Base-by-base conservation (phyloP, 2,888 invertebrate species). In the Leucophora obtusa region DNA sequence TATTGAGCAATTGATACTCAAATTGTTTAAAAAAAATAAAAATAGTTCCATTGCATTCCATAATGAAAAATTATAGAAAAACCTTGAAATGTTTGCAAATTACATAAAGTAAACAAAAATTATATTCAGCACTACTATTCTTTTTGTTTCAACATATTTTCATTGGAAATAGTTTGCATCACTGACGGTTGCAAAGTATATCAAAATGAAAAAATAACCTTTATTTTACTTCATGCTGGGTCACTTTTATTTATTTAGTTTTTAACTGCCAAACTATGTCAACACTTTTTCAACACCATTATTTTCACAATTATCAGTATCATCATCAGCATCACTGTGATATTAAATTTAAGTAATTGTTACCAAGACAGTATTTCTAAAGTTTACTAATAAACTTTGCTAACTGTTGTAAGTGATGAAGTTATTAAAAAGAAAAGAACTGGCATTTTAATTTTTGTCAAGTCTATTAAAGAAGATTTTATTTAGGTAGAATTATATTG, bases 181-280 rank as follows among this genome's bases (percentile, higher is more conserved):
- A 38, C 38, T 38, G 11, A 11, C 38, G 2, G 2, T 38, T 14
- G 14, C 38, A 38, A 10, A 38, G 2, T 38, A 10, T 38, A 11
- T 38, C 38, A 38, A 10, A 38, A 59, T 59, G 18, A 38, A 47
- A 62, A 62, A 21, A n/a, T 18, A 62, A 43, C 47, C 47, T 43
- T 43, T 62, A 43, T 17, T 15, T 14, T 14, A 11, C 14, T 43
- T n/a, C 43, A 47, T n/a, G 2, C 15, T 47, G n/a, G 14, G 4
- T 14, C 2, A 38, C 11, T 11, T 14, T 3, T 3, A 5, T 47
- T 47, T 43, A 14, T 43, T 43, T 2, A 2, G 14, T 6, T n/a
- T 43, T 14, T 59, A 58, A 43, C 60, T 43, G 24, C 54, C 62
- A 71, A 71, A 72, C 54, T 72, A 50, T 56, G 56, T 63, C 43